Conservation (phyloP, 2,113 vertebrate species). For the Trogon melanurus region DNA sequence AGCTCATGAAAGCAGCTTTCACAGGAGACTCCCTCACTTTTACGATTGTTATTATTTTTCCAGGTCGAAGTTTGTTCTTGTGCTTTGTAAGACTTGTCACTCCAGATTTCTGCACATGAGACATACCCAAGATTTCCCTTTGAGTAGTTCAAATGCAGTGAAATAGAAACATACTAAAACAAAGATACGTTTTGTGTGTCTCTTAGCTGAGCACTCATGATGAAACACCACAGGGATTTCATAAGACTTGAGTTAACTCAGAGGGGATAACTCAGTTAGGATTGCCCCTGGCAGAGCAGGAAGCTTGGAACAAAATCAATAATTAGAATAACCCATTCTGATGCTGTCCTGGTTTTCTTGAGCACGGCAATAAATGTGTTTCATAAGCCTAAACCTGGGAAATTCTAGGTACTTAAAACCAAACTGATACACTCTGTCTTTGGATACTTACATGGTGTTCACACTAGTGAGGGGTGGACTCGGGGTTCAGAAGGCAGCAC, state of each 20-base stretch:
- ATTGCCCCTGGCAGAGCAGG: slow-evolving; percentile 26
- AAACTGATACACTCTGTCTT: not conserved
- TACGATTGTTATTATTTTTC: not conserved
- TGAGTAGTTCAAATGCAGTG: slow-evolving; percentile 9
- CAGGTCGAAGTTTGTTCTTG: not conserved
- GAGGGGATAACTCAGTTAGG: slow-evolving; percentile 1
- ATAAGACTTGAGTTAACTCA: not conserved
- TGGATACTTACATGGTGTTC: not conserved
- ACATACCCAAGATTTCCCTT: not conserved
- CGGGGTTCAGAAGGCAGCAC: not conserved
- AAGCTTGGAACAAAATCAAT: slow-evolving; percentile 41
- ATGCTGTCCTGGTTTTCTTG: not conserved
- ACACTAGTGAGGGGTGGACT: not conserved
- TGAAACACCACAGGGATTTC: not conserved
- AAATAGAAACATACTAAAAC: slow-evolving; percentile 4
- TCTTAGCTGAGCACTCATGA: not conserved
- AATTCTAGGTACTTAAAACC: not conserved
- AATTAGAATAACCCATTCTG: slow-evolving; percentile 2
- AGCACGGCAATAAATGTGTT: not conserved
- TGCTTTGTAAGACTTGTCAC: not conserved
- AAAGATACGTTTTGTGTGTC: not conserved
- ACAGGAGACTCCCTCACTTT: not conserved
- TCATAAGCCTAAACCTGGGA: not conserved
- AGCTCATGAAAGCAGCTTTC: not conserved
- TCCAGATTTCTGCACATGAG: not conserved